Conservation (phyloP, 2,797 vertebrate genomes). For the Vultur gryphus region DNA sequence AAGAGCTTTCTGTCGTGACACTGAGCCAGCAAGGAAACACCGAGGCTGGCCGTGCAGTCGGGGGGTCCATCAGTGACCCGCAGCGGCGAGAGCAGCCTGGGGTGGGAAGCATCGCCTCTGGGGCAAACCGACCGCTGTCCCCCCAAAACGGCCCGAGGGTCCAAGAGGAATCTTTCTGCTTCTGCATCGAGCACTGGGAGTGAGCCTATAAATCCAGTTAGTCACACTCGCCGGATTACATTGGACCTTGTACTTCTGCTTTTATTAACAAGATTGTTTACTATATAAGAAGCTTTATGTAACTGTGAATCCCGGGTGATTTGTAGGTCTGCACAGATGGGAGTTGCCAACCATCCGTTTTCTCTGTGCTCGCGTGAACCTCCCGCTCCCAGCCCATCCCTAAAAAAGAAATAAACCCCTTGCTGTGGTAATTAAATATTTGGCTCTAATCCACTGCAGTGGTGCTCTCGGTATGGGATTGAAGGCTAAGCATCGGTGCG, state of each 20-base stretch:
- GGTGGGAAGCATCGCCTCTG: fast-evolving
- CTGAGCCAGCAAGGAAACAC: background rate
- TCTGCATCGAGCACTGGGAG: background rate
- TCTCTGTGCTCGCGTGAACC: background rate
- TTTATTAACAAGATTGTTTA: conserved; percentile 59
- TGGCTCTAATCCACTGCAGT: background rate
- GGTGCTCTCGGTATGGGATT: background rate
- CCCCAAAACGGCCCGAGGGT: background rate
- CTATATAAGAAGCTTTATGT: conserved; percentile 49
- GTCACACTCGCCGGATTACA: conserved; percentile 44
- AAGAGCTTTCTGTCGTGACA: background rate
- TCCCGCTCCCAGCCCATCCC: background rate
- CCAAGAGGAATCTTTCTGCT: background rate
- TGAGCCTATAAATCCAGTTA: conserved; percentile 45
- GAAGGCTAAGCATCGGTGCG: background rate
- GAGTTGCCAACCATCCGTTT: background rate
- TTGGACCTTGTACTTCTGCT: conserved; percentile 25
- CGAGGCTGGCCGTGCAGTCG: background rate
- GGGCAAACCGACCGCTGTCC: background rate
- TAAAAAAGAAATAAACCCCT: background rate
- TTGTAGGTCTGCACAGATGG: background rate
- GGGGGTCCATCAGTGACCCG: background rate
- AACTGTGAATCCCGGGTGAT: conserved; percentile 19
- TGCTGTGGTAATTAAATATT: background rate
- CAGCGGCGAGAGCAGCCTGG: background rate